phyloP scores from a whole-genome alignment of 2,113 vertebrate genomes.

The Muntiacus muntjak region DNA sequence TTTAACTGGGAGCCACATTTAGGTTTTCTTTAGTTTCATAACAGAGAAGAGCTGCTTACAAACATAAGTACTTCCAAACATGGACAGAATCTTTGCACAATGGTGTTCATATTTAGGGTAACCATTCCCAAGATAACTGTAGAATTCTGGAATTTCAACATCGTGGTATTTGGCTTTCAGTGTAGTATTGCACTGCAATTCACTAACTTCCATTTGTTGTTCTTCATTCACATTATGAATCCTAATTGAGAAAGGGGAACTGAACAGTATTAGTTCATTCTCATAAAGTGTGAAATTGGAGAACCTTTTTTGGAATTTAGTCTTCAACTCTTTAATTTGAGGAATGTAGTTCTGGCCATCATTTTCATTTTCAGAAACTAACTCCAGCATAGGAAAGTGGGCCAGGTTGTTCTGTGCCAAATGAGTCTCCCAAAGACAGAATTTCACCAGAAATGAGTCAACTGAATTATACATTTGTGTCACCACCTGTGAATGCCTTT shows the following conservation, averaged over 20 bases:
- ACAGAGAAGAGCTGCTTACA: not conserved
- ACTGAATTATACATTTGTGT: not conserved
- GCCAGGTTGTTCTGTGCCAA: not conserved
- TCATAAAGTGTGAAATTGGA: not conserved
- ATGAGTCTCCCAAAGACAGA: conserved; percentile 3
- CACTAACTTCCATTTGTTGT: not conserved
- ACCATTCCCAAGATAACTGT: not conserved
- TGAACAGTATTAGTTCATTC: not conserved
- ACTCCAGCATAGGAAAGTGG: not conserved
- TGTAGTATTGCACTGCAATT: not conserved
- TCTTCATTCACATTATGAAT: not conserved
- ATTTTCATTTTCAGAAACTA: not conserved
- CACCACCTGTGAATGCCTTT: not conserved
- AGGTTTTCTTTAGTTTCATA: not conserved
- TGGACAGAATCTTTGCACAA: not conserved
- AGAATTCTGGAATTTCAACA: not conserved
- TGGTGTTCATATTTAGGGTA: not conserved
- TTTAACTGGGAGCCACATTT: not conserved
- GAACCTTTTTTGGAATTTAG: not conserved
- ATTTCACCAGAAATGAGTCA: not conserved
- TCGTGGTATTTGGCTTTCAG: not conserved
- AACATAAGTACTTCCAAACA: not conserved
- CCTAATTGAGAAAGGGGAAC: not conserved
- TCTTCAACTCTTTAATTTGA: not conserved
- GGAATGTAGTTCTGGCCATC: not conserved